Base-by-base conservation (phyloP, 2,888 invertebrate species). In the Plagodis pulveraria region DNA sequence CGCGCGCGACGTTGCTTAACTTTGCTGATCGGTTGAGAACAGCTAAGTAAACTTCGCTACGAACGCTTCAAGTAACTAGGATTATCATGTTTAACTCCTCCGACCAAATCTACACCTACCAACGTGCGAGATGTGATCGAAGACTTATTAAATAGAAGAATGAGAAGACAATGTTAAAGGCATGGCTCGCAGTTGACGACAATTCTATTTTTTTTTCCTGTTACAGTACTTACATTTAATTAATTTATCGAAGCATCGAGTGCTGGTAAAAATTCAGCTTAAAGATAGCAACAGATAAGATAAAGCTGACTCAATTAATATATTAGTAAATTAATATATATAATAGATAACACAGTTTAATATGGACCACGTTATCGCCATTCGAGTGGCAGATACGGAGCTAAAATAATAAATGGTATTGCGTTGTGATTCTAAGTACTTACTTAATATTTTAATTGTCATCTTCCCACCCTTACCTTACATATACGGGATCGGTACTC, bases 241-340 rank as follows among this genome's bases (percentile, higher is more conserved):
- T 52, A 58, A 58, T 36, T 41, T 36, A 56, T 54, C 47, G 49
- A 5, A 55, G 48, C 51, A 49, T 59, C 58, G 42, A 61, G 56
- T 61, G 52, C 45, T 38, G 40, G 56, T 34, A 36, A 56, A 59
- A 58, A 56, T 56, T 45, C 35, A 32, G 44, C 50, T 52, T 45
- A 41, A 49, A 56, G 53, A 68, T 69, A 71, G 46, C 56, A 22
- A 36, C 36, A 9, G 84, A 86, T 86, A 78, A 84, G 84, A 83
- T 85, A 83, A 55, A 59, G 49, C 67, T 72, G 70, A 80, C 79
- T 86, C 80, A 84, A 85, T 84, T 85, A 84, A 81, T 81, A 77
- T 78, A 82, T 79, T 67, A 84, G 77, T 83, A 77, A 87, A 84
- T 86, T 83, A 84, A 84, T 86, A 81, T 78, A 73, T 74, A 70